Conservation (phyloP, 2,888 invertebrate species). For the Pegoplata infirma region DNA sequence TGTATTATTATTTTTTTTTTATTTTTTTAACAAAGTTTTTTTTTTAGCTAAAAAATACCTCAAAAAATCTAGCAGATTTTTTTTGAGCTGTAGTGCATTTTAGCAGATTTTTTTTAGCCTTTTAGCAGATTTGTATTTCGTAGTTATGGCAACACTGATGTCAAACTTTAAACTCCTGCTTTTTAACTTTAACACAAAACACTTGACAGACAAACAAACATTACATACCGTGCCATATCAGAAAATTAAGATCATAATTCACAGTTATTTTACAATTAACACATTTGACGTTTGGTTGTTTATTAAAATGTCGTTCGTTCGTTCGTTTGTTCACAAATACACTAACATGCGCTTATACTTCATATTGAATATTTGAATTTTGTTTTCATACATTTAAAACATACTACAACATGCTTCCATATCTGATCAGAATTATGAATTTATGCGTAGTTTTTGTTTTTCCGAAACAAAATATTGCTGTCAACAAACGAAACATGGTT, state of each 20-base stretch:
- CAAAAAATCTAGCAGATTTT: too few species aligned
- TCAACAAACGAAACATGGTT: slow-evolving; percentile 38
- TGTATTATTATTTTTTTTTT: too few species aligned
- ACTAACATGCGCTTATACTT: slow-evolving; percentile 5
- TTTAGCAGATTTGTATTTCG: too few species aligned
- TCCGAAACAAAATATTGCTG: slow-evolving; percentile 34
- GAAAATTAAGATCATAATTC: slow-evolving; percentile 62
- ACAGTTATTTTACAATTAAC: slow-evolving; percentile 63
- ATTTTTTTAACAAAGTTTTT: too few species aligned
- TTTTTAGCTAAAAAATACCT: too few species aligned
- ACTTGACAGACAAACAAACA: neutral
- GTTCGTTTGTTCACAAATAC: slow-evolving; percentile 24
- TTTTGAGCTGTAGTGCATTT: too few species aligned
- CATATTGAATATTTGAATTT: neutral
- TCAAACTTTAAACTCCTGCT: slow-evolving; percentile 2
- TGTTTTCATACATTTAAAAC: neutral
- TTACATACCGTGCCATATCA: slow-evolving; percentile 33
- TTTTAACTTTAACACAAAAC: neutral
- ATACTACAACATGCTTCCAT: neutral
- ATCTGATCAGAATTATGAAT: slow-evolving; percentile 32
- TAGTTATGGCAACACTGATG: too few species aligned
- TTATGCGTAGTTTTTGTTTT: neutral
- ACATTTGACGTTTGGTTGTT: slow-evolving; percentile 62
- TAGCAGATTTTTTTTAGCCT: too few species aligned
- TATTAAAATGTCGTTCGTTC: slow-evolving; percentile 54